Conservation (phyloP, 2,797 vertebrate species). For the Hoplostethus mediterraneus region DNA sequence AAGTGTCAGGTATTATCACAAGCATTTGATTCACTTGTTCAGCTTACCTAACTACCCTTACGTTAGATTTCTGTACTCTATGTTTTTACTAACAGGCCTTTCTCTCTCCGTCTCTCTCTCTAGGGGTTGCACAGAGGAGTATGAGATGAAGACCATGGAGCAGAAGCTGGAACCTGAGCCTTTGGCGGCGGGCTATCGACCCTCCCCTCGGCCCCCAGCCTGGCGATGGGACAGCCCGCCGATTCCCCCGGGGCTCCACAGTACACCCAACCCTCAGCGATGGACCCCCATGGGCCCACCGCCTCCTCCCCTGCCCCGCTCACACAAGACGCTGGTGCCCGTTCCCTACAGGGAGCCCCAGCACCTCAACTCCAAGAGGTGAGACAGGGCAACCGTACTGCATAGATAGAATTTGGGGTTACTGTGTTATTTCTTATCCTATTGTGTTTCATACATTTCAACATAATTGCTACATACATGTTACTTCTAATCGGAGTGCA, state of each 20-base stretch:
- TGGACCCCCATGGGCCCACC: slow-evolving; percentile 83
- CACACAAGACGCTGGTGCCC: slow-evolving; percentile 82
- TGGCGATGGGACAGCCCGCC: slow-evolving; percentile 92
- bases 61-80: too few species aligned
- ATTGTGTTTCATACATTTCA: slow-evolving; percentile 10
- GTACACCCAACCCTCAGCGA: slow-evolving; percentile 82
- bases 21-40: slow-evolving; percentile 5
- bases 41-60: background rate
- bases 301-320: slow-evolving; percentile 81
- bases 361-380: slow-evolving; percentile 88
- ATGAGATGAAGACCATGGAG: slow-evolving; percentile 90
- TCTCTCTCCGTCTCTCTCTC: slow-evolving; percentile 23
- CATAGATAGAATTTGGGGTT: too few species aligned
- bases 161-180: slow-evolving; percentile 88
- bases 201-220: slow-evolving; percentile 84
- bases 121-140: slow-evolving; percentile 94
- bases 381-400: too few species aligned
- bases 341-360: slow-evolving; percentile 90
- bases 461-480: background rate
- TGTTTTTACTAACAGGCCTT: background rate
- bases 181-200: slow-evolving; percentile 81
- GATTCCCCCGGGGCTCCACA: slow-evolving; percentile 80
- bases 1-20: background rate
- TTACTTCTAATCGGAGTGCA: background rate
- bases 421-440: too few species aligned